phyloP scores from a whole-genome alignment of 2,888 invertebrate genomes.

The Microplitis deprimator region DNA sequence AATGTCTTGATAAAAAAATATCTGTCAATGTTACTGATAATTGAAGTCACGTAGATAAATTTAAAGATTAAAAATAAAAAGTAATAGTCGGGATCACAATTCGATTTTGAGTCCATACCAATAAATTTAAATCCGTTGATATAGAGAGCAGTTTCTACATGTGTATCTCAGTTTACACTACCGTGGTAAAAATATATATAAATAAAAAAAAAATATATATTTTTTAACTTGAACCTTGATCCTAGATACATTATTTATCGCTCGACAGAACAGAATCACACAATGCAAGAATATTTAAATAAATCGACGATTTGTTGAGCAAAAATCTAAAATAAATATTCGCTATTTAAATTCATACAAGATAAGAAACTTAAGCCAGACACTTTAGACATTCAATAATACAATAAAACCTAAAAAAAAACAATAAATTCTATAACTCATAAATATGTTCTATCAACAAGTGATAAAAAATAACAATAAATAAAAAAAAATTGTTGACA shows the following conservation, averaged over 20 bases:
- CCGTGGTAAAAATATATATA: constrained; percentile 10
- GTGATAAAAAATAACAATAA: too few species aligned
- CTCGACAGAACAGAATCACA: constrained; percentile 30
- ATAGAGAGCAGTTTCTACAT: neutral
- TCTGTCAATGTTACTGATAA: too few species aligned
- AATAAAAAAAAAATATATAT: neutral
- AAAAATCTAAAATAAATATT: neutral
- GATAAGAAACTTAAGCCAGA: neutral
- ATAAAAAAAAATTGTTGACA: too few species aligned
- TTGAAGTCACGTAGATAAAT: too few species aligned
- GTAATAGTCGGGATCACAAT: too few species aligned
- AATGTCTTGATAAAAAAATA: too few species aligned
- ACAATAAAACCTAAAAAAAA: too few species aligned
- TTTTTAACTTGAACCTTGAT: constrained; percentile 52
- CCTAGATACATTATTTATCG: constrained; percentile 55
- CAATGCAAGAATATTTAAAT: constrained; percentile 11
- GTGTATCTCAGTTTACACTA: neutral
- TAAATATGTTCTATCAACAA: too few species aligned
- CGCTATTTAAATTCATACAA: neutral
- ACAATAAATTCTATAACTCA: too few species aligned
- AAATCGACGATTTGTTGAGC: neutral
- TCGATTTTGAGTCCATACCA: too few species aligned
- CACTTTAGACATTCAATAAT: neutral
- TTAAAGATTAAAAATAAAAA: too few species aligned
- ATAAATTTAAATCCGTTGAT: neutral